Conservation (phyloP, 2,888 invertebrate species). For the Tetropium fuscum region DNA sequence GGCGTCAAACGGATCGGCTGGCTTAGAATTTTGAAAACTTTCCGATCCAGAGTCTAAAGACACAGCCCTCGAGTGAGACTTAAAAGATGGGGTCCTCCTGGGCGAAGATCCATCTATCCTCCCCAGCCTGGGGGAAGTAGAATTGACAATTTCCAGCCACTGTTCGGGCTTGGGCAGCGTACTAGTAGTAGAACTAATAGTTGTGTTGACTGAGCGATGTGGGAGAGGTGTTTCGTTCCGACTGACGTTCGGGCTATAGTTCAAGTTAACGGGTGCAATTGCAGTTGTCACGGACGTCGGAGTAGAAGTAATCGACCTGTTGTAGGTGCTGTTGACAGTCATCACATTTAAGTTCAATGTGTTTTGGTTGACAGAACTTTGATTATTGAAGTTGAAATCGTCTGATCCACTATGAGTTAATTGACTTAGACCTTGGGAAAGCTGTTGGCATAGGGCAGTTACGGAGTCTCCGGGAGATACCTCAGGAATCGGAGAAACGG, state of each 20-base stretch:
- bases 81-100: conserved; percentile 69
- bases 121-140: conserved; percentile 64
- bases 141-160: conserved; percentile 81
- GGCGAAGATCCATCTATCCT: conserved; percentile 65
- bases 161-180: conserved; percentile 83
- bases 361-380: conserved; percentile 70
- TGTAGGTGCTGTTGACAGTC: conserved; percentile 58
- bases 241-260: conserved; percentile 51
- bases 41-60: conserved; percentile 68
- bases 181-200: conserved; percentile 47
- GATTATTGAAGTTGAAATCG: conserved; percentile 71
- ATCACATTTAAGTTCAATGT: conserved; percentile 63
- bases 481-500: conserved; percentile 84
- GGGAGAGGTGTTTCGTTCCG: conserved; percentile 28
- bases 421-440: conserved; percentile 76
- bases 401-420: conserved; percentile 72
- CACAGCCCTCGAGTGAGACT: conserved; percentile 68
- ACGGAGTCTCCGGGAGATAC: conserved; percentile 77
- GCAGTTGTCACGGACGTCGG: conserved; percentile 44
- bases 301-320: conserved; percentile 54
- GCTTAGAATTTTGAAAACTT: conserved; percentile 49
- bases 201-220: conserved; percentile 39
- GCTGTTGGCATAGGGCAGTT: conserved; percentile 81
- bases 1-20: conserved; percentile 83
- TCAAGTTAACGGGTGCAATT: conserved; percentile 54